Percentiles rank a stretch among this genome's conserved stretches.
Conservation (phyloP, 1,140 invertebrate genomes). For the Arctopsyche grandis region DNA sequence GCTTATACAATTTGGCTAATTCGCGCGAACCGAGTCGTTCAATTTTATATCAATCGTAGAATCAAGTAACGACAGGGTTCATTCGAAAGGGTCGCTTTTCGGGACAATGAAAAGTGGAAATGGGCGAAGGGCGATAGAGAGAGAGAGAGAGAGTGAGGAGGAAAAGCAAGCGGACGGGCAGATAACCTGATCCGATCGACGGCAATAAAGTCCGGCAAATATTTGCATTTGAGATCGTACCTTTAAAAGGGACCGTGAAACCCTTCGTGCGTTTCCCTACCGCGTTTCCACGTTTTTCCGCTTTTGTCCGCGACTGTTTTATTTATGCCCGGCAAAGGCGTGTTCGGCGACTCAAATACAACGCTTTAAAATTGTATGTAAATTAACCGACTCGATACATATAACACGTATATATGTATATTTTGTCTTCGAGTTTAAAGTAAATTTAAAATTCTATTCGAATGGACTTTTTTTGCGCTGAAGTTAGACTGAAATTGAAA, state of each 20-base stretch:
- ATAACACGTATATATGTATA: not conserved
- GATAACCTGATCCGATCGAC: constrained; percentile 38
- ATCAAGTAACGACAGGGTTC: no score
- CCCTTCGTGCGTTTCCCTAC: not conserved
- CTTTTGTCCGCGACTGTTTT: not conserved
- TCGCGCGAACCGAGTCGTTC: no score
- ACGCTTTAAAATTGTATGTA: not conserved
- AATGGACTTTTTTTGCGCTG: not conserved
- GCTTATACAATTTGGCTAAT: no score
- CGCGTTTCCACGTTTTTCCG: not conserved
- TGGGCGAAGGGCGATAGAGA: not conserved
- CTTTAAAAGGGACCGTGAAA: constrained; percentile 5
- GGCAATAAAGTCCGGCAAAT: constrained; percentile 37
- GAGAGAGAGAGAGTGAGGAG: not conserved
- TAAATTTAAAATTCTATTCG: not conserved
- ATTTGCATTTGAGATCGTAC: constrained; percentile 37
- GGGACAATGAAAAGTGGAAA: constrained; percentile 23
- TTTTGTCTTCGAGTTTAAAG: not conserved
- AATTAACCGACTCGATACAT: not conserved
- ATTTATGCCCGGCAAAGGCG: no score
- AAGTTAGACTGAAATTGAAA: no score
- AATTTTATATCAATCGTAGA: no score
- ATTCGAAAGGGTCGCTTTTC: not conserved
- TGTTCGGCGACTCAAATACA: no score
- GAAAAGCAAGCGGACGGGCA: not conserved